Evolutionary conservation across 1,140 invertebrate species (phyloP), one percentile per base, ranked within the genome.

Genomic region (Subanguina moxae): DNA sequence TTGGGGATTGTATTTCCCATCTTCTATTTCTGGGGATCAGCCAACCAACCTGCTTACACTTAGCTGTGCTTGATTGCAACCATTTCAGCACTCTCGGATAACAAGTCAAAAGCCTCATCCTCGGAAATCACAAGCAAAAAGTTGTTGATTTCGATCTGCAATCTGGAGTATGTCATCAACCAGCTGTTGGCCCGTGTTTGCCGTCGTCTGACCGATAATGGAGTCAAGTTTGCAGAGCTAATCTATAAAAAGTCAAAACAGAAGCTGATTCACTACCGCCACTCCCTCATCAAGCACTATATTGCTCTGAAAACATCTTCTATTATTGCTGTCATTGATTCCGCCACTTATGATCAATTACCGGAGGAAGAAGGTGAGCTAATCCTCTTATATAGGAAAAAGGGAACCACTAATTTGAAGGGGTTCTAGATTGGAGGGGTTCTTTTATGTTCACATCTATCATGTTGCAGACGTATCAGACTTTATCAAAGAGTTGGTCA

Each of bases 401-500:
- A n/a, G n/a, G n/a, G n/a, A n/a, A n/a, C n/a, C n/a, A n/a, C n/a
- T n/a, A n/a, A n/a, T n/a, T n/a, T n/a, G n/a, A n/a, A n/a, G n/a
- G n/a, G n/a, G n/a, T n/a, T n/a, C n/a, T n/a, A n/a, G n/a, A n/a
- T n/a, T n/a, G n/a, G n/a, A n/a, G n/a, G n/a, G n/a, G n/a, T n/a
- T n/a, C n/a, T n/a, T n/a, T n/a, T n/a, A n/a, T n/a, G n/a, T n/a
- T n/a, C n/a, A n/a, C n/a, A n/a, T n/a, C n/a, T n/a, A n/a, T n/a
- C n/a, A n/a, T n/a, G n/a, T n/a, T 78, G 64, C 57, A 82, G 79
- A 82, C 46, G 82, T 82, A 17, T 82, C 81, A n/a, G 72, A 72
- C 46, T 82, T 74, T 59, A 65, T 80, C 5, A 82, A 82, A 64
- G 80, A 82, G 59, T 61, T 82, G 28, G 71, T 82, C 15, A 76